Evolutionary conservation across 1,140 invertebrate species (phyloP).

Genomic region (Hyles vespertilio): DNA sequence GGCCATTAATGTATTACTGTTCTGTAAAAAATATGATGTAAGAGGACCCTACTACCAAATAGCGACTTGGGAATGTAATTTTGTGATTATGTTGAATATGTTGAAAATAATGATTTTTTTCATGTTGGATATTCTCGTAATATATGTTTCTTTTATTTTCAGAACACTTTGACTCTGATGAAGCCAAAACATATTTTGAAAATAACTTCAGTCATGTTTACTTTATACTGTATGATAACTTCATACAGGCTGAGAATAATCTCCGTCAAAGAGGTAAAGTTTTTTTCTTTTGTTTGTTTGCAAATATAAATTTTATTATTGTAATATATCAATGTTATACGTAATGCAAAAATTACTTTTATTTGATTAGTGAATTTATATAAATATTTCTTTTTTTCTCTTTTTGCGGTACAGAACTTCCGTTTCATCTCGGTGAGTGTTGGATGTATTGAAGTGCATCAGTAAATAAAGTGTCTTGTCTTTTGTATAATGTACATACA

Average conservation of each 20-base stretch:
- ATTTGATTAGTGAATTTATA: slow-evolving; percentile 1
- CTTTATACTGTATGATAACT: slow-evolving; percentile 96
- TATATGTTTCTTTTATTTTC: slow-evolving; percentile 63
- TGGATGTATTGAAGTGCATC: slow-evolving; percentile 35
- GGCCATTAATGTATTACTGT: too few species aligned
- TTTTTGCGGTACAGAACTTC: slow-evolving; percentile 78
- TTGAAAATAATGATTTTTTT: too few species aligned
- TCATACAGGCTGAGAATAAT: slow-evolving; percentile 92
- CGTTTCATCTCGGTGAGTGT: slow-evolving; percentile 81
- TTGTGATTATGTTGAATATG: too few species aligned
- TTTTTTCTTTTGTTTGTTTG: slow-evolving; percentile 11
- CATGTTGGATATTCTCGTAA: not conserved
- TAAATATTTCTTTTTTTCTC: slow-evolving; percentile 46
- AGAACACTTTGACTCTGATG: slow-evolving; percentile 94
- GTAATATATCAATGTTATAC: slow-evolving; percentile 7
- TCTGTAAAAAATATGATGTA: too few species aligned
- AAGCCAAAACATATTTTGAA: slow-evolving; percentile 95
- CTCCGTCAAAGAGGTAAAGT: slow-evolving; percentile 90
- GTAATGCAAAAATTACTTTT: slow-evolving; percentile 13
- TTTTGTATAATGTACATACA: too few species aligned
- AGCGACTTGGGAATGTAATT: not conserved
- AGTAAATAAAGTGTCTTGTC: slow-evolving; percentile 12
- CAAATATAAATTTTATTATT: slow-evolving; percentile 4
- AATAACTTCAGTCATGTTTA: slow-evolving; percentile 96
- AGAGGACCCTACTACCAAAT: too few species aligned